Percentiles rank a stretch among this genome's conserved stretches.
Evolutionary conservation across 64 coral and sea anemone genomes (phyloP).

Genomic region (Dendrophyllia cribrosa): DNA sequence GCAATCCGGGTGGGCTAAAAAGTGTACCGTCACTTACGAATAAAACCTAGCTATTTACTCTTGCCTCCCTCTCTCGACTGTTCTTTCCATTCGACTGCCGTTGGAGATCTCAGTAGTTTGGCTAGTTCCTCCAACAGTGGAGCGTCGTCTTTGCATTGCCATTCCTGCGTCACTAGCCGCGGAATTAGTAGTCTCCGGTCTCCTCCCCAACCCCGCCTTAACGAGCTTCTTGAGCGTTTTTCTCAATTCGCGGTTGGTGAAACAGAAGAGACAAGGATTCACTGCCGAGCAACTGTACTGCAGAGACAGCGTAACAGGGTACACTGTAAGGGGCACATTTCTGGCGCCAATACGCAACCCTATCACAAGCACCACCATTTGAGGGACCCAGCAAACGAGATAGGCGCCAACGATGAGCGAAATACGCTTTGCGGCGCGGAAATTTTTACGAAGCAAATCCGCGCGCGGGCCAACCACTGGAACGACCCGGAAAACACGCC

Average conservation of each 20-base stretch:
- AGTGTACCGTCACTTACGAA: no score
- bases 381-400: constrained; percentile 81
- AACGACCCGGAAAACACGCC: constrained; percentile 57
- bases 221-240: constrained; percentile 47
- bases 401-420: constrained; percentile 78
- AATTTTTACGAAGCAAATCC: constrained; percentile 73
- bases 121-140: not conserved
- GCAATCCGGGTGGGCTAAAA: no score
- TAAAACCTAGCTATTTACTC: no score
- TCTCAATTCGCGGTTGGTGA: constrained; percentile 75
- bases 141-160: not conserved
- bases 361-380: constrained; percentile 58
- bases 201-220: not conserved
- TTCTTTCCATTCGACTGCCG: not conserved
- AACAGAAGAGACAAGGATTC: constrained; percentile 87
- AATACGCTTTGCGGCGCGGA: constrained; percentile 75
- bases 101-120: not conserved
- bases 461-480: not conserved
- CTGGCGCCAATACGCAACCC: constrained; percentile 49
- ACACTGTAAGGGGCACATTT: constrained; percentile 48
- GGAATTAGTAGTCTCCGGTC: not conserved
- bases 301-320: constrained; percentile 68
- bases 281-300: constrained; percentile 86
- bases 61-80: not conserved
- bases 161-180: not conserved